These are phyloP conservation scores for Phocoena phocoena DNA, from an alignment of 2,113 vertebrate genomes.

Conservation along the genomic window DNA sequence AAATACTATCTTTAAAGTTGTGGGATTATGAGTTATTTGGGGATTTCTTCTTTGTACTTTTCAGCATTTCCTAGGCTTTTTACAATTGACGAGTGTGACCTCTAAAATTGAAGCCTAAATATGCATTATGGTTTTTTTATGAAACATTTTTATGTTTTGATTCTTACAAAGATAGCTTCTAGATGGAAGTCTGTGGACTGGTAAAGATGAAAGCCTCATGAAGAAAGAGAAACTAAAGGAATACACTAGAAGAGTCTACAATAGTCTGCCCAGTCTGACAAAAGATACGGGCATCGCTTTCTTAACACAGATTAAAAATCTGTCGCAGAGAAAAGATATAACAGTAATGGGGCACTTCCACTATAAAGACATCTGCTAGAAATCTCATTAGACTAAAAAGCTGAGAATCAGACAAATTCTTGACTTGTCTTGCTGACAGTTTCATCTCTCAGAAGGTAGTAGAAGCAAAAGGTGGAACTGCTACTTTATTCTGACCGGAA, in stretches of 20 bases:
- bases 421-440: slow-evolving; percentile 58
- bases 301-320: slow-evolving; percentile 61
- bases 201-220: neutral
- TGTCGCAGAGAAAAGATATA: slow-evolving; percentile 35
- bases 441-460: slow-evolving; percentile 46
- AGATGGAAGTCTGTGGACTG: neutral
- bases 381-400: slow-evolving; percentile 63
- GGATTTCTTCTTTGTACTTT: neutral
- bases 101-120: slow-evolving; percentile 25
- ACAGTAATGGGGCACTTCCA: slow-evolving; percentile 20
- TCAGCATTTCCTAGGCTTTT: slow-evolving; percentile 1
- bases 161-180: slow-evolving; percentile 18
- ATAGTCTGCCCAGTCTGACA: neutral
- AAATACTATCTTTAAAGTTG: neutral
- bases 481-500: slow-evolving; percentile 14
- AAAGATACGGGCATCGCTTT: slow-evolving; percentile 22
- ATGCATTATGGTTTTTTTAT: neutral
- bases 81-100: neutral
- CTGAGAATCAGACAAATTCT: slow-evolving; percentile 54
- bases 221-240: neutral
- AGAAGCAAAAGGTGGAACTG: slow-evolving; percentile 34
- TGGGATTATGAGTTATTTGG: neutral
- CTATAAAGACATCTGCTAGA: slow-evolving; percentile 54
- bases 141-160: neutral
- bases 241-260: neutral